Percentiles rank a stretch among this genome's conserved stretches.
Evolutionary conservation across 2,797 vertebrate species (phyloP).

Genomic region (Anas acuta): DNA sequence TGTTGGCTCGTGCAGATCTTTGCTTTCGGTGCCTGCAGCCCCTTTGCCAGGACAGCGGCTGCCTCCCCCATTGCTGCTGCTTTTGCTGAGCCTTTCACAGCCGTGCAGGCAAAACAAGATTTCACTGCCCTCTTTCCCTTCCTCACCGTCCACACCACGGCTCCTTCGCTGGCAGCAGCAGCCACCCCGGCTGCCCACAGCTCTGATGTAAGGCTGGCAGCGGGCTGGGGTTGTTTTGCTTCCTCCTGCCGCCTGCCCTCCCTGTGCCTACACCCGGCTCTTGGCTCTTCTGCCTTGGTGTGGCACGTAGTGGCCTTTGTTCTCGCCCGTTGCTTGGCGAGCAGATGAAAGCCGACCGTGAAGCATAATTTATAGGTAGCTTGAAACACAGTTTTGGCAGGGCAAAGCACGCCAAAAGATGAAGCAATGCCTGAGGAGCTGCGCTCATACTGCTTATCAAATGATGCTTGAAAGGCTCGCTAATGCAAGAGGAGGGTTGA

Average conservation of each 20-base stretch:
- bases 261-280: slow-evolving; percentile 7
- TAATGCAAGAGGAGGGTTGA: slow-evolving; percentile 42
- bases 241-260: neutral
- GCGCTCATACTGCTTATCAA: slow-evolving; percentile 59
- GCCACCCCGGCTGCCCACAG: neutral
- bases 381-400: slow-evolving; percentile 53
- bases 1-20: neutral
- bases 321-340: neutral
- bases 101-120: neutral
- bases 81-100: neutral
- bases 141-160: neutral
- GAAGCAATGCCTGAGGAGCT: slow-evolving; percentile 61
- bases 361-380: slow-evolving; percentile 48
- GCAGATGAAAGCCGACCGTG: slow-evolving; percentile 43
- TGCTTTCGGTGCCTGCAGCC: neutral
- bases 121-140: neutral
- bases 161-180: neutral
- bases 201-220: neutral
- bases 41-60: neutral
- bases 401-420: slow-evolving; percentile 59
- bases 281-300: slow-evolving; percentile 28
- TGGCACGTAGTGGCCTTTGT: slow-evolving; percentile 31
- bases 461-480: slow-evolving; percentile 51
- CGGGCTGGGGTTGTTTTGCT: neutral
- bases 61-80: neutral